Evolutionary conservation across 2,797 vertebrate species (phyloP), one percentile per base, ranked within the genome.

Genomic region (Nothura maculosa): DNA sequence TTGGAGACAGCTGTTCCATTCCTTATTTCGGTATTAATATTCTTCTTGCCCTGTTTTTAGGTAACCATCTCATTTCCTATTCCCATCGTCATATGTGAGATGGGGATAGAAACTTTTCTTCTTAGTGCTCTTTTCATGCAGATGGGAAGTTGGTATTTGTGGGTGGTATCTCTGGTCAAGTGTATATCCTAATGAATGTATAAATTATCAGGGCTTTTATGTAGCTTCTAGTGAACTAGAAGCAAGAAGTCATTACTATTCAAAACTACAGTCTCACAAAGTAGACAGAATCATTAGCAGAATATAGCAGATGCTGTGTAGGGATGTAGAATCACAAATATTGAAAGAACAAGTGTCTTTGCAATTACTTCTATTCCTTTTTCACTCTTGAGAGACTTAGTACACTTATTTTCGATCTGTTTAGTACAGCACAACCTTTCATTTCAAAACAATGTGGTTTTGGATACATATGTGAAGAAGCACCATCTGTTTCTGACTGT

Each of bases 391-490:
- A 69, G 64, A 27, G 2, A 10, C 21, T 55, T 76, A 63, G 2
- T 15, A 12, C 1, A 28, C 9, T 32, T 45, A 5, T 54, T 91
- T 72, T 68, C 1, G 4, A 54, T 45, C 66, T 60, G 47, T 7
- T 45, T 61, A 3, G 1, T 36, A 3, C 5, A 55, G 12, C 14
- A 9, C 21, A 78, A 3, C 2, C 13, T 11, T 54, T 25, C 32
- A 27, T 54, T 47, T 42, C 83, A 4, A 21, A 45, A 10, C 5
- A 57, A 20, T 32, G 24, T 0, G 16, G 61, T 47, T 77, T 54
- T 48, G 1, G 0, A 6, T 60, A 2, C 5, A 1, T 50, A 1
- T 45, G 14, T 24, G 3, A 15, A 16, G 10, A 5, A 77, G 3
- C 28, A 50, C 82, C 50, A 24, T 3, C 0, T 13, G 1, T 42